phyloP scores from a whole-genome alignment of 2,797 vertebrate species.

The Limosa lapponica region DNA sequence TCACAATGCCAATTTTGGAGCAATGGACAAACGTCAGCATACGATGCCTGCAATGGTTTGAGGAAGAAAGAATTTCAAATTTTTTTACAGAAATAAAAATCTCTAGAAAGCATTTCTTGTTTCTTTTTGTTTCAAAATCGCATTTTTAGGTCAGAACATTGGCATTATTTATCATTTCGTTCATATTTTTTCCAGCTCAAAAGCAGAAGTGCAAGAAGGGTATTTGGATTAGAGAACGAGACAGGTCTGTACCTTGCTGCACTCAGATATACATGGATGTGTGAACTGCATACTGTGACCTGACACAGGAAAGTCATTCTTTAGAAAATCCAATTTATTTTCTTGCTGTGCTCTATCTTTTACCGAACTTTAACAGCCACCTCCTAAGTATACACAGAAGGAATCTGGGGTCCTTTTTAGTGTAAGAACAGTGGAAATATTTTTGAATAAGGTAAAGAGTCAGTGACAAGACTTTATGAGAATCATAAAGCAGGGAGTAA shows the following conservation, averaged over 20 bases:
- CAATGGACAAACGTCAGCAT: neutral
- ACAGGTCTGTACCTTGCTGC: neutral
- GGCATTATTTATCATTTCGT: rapidly evolving
- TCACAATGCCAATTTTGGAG: neutral
- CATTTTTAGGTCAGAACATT: neutral
- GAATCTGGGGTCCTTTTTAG: neutral
- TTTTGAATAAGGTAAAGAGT: neutral
- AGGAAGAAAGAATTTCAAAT: neutral
- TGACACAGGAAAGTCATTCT: neutral
- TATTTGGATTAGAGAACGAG: neutral
- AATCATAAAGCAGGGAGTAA: neutral
- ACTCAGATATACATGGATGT: rapidly evolving
- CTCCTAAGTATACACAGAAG: neutral
- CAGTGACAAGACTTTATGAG: neutral
- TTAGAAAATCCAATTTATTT: neutral
- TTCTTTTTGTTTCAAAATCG: neutral
- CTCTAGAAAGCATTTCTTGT: neutral
- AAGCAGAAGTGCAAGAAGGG: neutral
- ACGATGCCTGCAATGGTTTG: neutral
- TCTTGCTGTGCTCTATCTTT: neutral
- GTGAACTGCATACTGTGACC: neutral
- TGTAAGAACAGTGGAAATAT: neutral
- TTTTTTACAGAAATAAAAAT: neutral
- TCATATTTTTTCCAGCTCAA: neutral
- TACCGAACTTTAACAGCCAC: neutral